These are phyloP conservation scores for Cydia amplana DNA, from an alignment of 1,140 invertebrate species.

Conservation along the genomic window DNA sequence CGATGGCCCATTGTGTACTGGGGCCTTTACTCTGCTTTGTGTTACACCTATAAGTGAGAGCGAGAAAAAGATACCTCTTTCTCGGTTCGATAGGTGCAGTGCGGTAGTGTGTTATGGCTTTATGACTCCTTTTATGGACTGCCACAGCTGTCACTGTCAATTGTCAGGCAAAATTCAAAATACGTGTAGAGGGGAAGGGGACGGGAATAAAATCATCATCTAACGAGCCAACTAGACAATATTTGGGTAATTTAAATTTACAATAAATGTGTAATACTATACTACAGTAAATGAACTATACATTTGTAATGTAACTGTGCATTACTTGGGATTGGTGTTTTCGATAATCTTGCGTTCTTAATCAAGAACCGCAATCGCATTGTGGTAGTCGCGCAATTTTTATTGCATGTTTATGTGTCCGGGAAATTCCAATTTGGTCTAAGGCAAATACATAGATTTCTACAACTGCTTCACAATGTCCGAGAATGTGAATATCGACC, in stretches of 20 bases:
- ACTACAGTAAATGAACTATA: not conserved
- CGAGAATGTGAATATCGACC: slow-evolving; percentile 70
- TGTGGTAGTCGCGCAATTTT: not conserved
- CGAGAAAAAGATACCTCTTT: too few species aligned
- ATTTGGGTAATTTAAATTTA: not conserved
- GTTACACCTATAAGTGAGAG: too few species aligned
- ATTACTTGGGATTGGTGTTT: not conserved
- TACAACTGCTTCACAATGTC: slow-evolving; percentile 50
- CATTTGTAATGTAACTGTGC: not conserved
- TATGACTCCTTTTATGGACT: too few species aligned
- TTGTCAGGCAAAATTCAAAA: not conserved
- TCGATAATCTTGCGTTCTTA: not conserved
- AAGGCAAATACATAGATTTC: not conserved
- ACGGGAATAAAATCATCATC: not conserved
- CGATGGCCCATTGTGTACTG: too few species aligned
- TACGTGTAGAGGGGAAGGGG: not conserved
- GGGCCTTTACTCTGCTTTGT: too few species aligned
- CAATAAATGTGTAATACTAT: too few species aligned
- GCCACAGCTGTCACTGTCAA: too few species aligned
- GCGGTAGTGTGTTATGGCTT: too few species aligned
- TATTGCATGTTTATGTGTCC: not conserved
- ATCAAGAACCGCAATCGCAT: not conserved
- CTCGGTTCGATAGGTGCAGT: too few species aligned
- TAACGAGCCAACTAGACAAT: not conserved
- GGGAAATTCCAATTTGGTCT: not conserved